A percentile compares a stretch with the other conserved stretches of the same genome.
Conservation (phyloP, 1,140 invertebrate species). For the Penaeus vannamei region DNA sequence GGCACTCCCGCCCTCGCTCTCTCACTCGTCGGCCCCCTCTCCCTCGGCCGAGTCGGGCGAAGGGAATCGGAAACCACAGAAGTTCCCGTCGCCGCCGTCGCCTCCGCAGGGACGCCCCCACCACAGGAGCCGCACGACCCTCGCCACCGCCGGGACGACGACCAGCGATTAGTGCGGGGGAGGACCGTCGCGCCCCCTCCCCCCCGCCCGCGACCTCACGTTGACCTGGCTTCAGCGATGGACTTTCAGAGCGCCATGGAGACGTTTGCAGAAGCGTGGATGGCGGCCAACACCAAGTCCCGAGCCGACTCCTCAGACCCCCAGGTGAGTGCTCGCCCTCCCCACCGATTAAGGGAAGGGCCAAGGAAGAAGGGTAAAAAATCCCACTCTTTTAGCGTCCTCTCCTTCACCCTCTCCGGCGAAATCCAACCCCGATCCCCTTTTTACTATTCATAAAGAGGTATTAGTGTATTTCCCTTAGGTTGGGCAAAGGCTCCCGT, state of each 20-base stretch:
- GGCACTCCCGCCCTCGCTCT: neutral
- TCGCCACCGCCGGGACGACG: neutral
- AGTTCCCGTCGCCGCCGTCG: slow-evolving; percentile 16
- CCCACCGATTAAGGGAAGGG: neutral
- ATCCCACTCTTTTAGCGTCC: too few species aligned
- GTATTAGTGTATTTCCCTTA: too few species aligned
- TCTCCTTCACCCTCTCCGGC: too few species aligned
- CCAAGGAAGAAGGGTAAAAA: neutral
- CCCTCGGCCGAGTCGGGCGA: neutral
- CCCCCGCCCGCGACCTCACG: neutral
- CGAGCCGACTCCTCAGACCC: slow-evolving; percentile 69
- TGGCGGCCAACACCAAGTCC: slow-evolving; percentile 88
- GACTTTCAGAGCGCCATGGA: slow-evolving; percentile 98
- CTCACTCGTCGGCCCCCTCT: neutral
- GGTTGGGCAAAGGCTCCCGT: too few species aligned
- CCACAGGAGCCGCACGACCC: too few species aligned
- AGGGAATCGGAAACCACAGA: too few species aligned
- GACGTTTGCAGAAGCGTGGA: slow-evolving; percentile 96
- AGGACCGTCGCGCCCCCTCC: slow-evolving; percentile 25
- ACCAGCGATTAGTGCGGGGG: slow-evolving; percentile 19
- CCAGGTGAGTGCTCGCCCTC: slow-evolving; percentile 70
- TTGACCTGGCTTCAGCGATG: slow-evolving; percentile 75
- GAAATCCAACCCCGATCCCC: too few species aligned
- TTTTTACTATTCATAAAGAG: too few species aligned
- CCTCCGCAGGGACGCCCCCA: neutral